A percentile compares a stretch with the other conserved stretches of the same genome.
Conservation (phyloP, 2,797 vertebrate species). For the Helarctos malayanus region DNA sequence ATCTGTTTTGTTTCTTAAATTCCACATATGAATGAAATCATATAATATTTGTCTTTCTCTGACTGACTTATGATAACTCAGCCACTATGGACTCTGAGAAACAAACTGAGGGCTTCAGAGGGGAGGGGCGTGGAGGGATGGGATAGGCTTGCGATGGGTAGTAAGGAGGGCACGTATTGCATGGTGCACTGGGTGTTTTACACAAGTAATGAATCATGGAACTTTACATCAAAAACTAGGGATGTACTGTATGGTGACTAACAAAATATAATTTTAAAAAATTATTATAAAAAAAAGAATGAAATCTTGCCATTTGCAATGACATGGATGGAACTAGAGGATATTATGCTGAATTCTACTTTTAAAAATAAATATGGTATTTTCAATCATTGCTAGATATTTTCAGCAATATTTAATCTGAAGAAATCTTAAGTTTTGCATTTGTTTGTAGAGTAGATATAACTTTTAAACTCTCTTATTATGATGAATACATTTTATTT, state of each 20-base stretch:
- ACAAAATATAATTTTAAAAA: too few relatives aligned
- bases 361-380: background rate
- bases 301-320: background rate
- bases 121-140: too few relatives aligned
- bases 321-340: background rate
- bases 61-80: background rate
- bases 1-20: background rate
- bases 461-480: background rate
- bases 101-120: too few relatives aligned
- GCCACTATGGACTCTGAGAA: background rate
- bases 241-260: too few relatives aligned
- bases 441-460: background rate
- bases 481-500: background rate
- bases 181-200: too few relatives aligned
- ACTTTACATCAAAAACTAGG: too few relatives aligned
- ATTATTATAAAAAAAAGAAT: background rate
- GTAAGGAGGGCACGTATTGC: too few relatives aligned
- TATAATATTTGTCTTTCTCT: background rate
- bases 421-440: background rate
- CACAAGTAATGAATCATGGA: too few relatives aligned
- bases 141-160: too few relatives aligned
- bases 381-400: background rate
- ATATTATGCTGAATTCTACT: background rate
- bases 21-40: background rate
- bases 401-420: background rate